A percentile compares a stretch with the other conserved stretches of the same genome.
Conservation (phyloP, 1,140 invertebrate species). For the Choristoneura fumiferana region DNA sequence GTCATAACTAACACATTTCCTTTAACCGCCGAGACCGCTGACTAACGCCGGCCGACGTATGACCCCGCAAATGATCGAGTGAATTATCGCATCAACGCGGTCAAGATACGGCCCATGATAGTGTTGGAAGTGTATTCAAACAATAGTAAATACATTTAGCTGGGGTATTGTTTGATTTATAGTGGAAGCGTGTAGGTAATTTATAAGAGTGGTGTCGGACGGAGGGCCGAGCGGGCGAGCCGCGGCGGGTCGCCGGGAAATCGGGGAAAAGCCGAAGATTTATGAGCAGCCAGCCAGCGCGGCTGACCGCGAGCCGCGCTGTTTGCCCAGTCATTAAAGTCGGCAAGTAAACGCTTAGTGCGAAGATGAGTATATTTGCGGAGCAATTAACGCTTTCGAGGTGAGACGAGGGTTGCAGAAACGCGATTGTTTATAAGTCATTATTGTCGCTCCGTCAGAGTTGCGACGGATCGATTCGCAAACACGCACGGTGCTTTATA, state of each 20-base stretch:
- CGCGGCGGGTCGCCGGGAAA: slow-evolving; percentile 62
- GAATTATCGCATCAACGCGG: slow-evolving; percentile 37
- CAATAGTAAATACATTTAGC: slow-evolving; percentile 75
- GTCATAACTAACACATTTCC: slow-evolving; percentile 54
- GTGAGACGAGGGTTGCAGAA: slow-evolving; percentile 60
- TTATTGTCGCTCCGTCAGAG: slow-evolving; percentile 26
- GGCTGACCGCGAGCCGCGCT: slow-evolving; percentile 53
- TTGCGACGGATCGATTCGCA: slow-evolving; percentile 13
- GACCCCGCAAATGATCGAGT: slow-evolving; percentile 30
- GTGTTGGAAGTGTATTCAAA: slow-evolving; percentile 64
- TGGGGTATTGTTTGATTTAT: slow-evolving; percentile 70
- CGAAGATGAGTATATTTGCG: slow-evolving; percentile 73
- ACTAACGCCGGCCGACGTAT: slow-evolving; percentile 30
- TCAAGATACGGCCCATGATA: slow-evolving; percentile 44
- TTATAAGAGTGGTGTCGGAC: slow-evolving; percentile 63
- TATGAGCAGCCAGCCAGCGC: slow-evolving; percentile 55
- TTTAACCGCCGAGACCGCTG: slow-evolving; percentile 42
- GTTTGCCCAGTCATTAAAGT: slow-evolving; percentile 75
- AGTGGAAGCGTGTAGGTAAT: slow-evolving; percentile 70
- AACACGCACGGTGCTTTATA: slow-evolving; percentile 29
- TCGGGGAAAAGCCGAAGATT: slow-evolving; percentile 71
- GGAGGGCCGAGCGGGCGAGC: slow-evolving; percentile 35
- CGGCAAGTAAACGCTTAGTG: slow-evolving; percentile 67
- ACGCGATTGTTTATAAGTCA: slow-evolving; percentile 53
- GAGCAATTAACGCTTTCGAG: slow-evolving; percentile 68